Evolutionary conservation across 2,888 invertebrate genomes (phyloP), one percentile per base, ranked within the genome.

Genomic region (Proisotoma minuta): DNA sequence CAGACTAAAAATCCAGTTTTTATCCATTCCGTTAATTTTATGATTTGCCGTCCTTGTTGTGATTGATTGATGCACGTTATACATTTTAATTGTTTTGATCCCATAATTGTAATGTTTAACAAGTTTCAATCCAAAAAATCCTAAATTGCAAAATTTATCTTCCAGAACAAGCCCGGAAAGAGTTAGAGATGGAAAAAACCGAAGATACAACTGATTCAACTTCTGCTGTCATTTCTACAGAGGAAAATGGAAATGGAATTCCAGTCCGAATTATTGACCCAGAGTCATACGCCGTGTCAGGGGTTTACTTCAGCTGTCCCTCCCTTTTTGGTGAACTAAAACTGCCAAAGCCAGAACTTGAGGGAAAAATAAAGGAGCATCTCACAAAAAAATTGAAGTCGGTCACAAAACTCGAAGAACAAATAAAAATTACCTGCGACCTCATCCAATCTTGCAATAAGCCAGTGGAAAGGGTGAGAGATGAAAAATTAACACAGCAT

Each of bases 391-490:
- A 87, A 70, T 91, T 94, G 76, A 77, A 94, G 78, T 78, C 8
- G 88, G 87, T 66, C 93, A 94, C 76, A 84, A 85, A 71, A n/a
- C n/a, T n/a, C n/a, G n/a, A n/a, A 89, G 0, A 81, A 5, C 43
- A 15, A 5, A 20, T 43, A 43, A 15, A 94, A 73, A 89, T 91
- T 0, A 87, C 95, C 10, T 91, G 91, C 76, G 58, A 64, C 48
- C 82, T 96, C 59, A 89, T 97, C 75, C 88, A 91, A 75, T 93
- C 93, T 15, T 88, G 93, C 76, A 97, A 96, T 78, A 85, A 82
- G 68, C 87, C 85, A 73, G 84, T 83, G 74, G 85, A 87, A 75
- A 87, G 85, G 81, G 87, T 87, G 54, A 59, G 29, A 24, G 10
- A 23, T 50, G 40, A 34, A 43, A 24, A 12, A 22, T 4, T 10